Base-by-base conservation (phyloP, 1,140 invertebrate species). In the Pectinophora gossypiella region DNA sequence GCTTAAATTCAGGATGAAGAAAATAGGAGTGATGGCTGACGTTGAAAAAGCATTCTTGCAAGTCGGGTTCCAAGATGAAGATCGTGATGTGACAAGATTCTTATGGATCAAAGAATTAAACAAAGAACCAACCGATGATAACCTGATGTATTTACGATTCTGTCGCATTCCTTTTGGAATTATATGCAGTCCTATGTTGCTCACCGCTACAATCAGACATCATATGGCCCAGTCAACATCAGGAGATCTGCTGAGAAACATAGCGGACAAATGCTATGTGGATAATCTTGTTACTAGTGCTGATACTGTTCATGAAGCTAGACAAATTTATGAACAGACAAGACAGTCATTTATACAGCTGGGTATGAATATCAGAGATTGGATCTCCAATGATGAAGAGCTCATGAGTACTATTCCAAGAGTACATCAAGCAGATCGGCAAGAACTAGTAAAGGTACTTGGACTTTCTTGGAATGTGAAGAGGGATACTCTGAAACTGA, bases 1-100 rank as follows among this genome's bases (percentile, higher is more conserved):
- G 1, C 18, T 54, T 2, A 47, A 43, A 12, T 54, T 54, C 27
- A 13, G 52, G 4, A 43, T 20, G 3, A 10, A 21, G 1, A 43
- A 48, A 23, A 42, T 54, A 18, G 52, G 44, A 6, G 48, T 54
- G 3, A 19, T 21, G 2, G 48, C 36, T 1, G 48, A 50, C 20
- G 36, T 50, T 13, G 35, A 53, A 13, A 53, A 53, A 35, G 51
- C 51, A 3, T 54, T 48, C 19, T 22, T 54, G 15, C 52, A 54
- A 40, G 13, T 54, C 1, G 52, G 52, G 1, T n/a, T 54, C 3
- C 45, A 54, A 23, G 13, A 21, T n/a, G 45, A 54, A 42, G 52
- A 54, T 32, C 13, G 52, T n/a, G 52, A 54, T 19, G 52, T 54
- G 1, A 54, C 52, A 1, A 38, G 52, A 54, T 54, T 54, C 18